Evolutionary conservation across 2,113 vertebrate genomes (phyloP), one percentile per base, ranked within the genome.

Genomic region (Arothron firmamentum): DNA sequence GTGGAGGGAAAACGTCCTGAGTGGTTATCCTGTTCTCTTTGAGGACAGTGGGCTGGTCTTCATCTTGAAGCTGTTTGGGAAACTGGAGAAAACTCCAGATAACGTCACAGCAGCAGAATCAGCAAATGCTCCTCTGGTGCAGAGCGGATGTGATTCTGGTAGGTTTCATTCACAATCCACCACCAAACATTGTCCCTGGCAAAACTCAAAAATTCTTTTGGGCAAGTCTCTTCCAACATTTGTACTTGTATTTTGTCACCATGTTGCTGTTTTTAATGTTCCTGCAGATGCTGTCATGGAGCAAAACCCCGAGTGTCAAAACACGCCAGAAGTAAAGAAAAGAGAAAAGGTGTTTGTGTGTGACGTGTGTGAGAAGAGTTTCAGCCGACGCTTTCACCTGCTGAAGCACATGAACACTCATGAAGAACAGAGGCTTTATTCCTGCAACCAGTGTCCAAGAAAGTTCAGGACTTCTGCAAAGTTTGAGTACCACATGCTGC

Each of bases 321-420:
- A 9, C 34, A 14, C 47, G 1, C 54, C 56, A 8, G 51, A 6
- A 0, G 11, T 60, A 25, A 15, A 8, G 20, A 68, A 16, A 34
- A 78, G 71, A 56, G 64, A 38, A 8, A 74, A 62, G 16, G 13
- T 47, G 2, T 86, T 81, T 41, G 59, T 52, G 1, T 90, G 89
- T 1, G 54, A 86, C 0, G 42, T 86, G 34, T 88, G 87, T 41
- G 52, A 67, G 56, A 89, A 86, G 71, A 70, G 64, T 8, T 91
- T 87, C 56, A 75, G 11, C 42, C 61, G 79, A 0, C 81, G 59
- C 28, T 75, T 83, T 34, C 83, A 87, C 9, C 67, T 87, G 56
- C 67, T 6, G 49, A 85, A 78, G 59, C 87, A 88, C 78, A 58
- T 41, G 59, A 78, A 79, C 66, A 79, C 66, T 12, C 87, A 87